Percentiles rank a stretch among this genome's conserved stretches.
These are phyloP conservation scores for Tinea trinotella DNA, from an alignment of 2,888 invertebrate genomes.

Conservation along the genomic window DNA sequence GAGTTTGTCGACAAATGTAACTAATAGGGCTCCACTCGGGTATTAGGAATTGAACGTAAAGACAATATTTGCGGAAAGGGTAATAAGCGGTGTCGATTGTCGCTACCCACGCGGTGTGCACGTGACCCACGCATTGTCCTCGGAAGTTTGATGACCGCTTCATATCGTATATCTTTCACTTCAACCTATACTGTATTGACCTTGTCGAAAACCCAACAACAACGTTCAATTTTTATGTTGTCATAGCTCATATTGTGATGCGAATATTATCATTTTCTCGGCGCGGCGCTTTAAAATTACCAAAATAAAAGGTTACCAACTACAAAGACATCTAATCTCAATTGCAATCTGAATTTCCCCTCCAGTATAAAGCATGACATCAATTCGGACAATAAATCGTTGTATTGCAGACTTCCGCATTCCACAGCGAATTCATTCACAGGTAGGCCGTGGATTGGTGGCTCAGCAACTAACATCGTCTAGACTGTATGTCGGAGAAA, in stretches of 20 bases:
- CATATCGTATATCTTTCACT: slow-evolving; percentile 10
- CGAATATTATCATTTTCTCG: background rate
- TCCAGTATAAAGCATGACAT: slow-evolving; percentile 34
- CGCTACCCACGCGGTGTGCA: slow-evolving; percentile 24
- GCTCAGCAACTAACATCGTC: slow-evolving; percentile 25
- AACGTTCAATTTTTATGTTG: background rate
- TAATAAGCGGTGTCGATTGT: background rate
- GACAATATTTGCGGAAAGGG: background rate
- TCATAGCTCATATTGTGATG: background rate
- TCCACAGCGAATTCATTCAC: slow-evolving; percentile 68
- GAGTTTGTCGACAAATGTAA: background rate
- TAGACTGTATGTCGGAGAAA: slow-evolving; percentile 69
- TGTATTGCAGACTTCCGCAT: slow-evolving; percentile 49
- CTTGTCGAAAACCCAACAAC: background rate
- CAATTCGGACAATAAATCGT: slow-evolving; percentile 51
- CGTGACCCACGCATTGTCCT: slow-evolving; percentile 34
- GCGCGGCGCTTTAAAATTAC: background rate
- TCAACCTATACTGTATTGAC: slow-evolving; percentile 7
- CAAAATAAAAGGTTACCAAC: too few species aligned
- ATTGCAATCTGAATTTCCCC: slow-evolving; percentile 37
- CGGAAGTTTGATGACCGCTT: slow-evolving; percentile 28
- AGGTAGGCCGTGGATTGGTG: slow-evolving; percentile 37
- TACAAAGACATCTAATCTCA: background rate
- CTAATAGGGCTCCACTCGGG: background rate
- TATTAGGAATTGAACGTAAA: background rate